Conservation (phyloP, 2,113 vertebrate species). For the Rhabdomys dilectus region DNA sequence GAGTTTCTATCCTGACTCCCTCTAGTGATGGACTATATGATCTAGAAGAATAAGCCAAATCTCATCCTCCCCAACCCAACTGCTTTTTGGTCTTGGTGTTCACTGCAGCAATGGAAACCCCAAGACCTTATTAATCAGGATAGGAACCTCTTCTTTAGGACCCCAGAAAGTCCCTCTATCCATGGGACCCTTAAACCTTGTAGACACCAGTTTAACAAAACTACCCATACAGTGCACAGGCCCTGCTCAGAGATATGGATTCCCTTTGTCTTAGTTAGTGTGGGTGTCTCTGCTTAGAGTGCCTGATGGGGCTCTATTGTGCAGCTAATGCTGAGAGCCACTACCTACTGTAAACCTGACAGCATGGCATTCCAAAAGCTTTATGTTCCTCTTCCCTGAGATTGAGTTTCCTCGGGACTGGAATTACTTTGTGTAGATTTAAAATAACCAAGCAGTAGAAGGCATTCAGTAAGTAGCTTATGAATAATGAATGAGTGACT, state of each 20-base stretch:
- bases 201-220: not conserved
- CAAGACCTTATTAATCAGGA: not conserved
- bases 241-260: not conserved
- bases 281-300: not conserved
- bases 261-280: not conserved
- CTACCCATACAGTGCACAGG: not conserved
- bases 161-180: not conserved
- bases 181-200: not conserved
- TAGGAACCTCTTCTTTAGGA: not conserved
- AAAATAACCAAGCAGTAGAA: not conserved
- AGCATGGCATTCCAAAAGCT: not conserved
- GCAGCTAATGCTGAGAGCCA: not conserved
- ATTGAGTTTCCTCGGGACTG: slow-evolving; percentile 7
- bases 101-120: not conserved
- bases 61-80: not conserved
- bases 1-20: not conserved
- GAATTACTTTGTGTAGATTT: slow-evolving; percentile 27
- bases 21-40: not conserved
- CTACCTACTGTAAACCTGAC: not conserved
- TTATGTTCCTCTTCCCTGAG: slow-evolving; percentile 8
- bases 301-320: not conserved
- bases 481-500: slow-evolving; percentile 10
- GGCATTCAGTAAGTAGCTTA: not conserved
- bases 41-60: not conserved
- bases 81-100: not conserved